phyloP scores from a whole-genome alignment of 2,888 invertebrate species.

The Cyclophora albipunctata region DNA sequence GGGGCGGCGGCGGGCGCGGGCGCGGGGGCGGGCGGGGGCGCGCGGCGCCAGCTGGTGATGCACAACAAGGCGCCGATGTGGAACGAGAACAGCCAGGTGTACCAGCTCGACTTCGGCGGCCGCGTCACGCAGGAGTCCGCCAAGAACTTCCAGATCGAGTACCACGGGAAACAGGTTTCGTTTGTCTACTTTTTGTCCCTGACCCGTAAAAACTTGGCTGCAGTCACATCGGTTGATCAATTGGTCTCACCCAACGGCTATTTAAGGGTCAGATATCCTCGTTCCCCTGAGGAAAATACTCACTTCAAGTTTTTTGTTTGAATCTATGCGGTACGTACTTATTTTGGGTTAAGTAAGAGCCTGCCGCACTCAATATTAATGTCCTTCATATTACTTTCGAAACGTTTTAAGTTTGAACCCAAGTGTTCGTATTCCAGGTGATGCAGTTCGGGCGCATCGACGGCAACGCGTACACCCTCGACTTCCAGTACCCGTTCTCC shows the following conservation, averaged over 20 bases:
- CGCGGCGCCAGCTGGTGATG: slow-evolving; percentile 90
- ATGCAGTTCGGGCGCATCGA: slow-evolving; percentile 99
- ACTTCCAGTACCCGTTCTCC: slow-evolving; percentile 99
- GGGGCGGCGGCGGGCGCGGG: slow-evolving; percentile 9
- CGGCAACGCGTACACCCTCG: slow-evolving; percentile 98
- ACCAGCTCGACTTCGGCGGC: slow-evolving; percentile 99
- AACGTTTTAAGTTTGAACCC: not conserved
- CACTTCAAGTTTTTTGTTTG: too few species aligned
- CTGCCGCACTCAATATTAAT: too few species aligned
- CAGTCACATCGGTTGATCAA: too few species aligned
- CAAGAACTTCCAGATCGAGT: slow-evolving; percentile 99
- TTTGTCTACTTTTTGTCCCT: not conserved
- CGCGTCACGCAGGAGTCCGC: slow-evolving; percentile 99
- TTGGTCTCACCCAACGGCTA: too few species aligned
- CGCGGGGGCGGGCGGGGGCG: slow-evolving; percentile 19
- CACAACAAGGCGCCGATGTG: slow-evolving; percentile 98
- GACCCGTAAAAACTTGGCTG: too few species aligned
- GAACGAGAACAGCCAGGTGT: slow-evolving; percentile 99
- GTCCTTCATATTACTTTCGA: too few species aligned
- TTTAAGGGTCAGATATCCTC: too few species aligned
- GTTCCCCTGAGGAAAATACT: too few species aligned
- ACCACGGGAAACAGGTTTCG: slow-evolving; percentile 93
- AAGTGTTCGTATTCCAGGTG: slow-evolving; percentile 78
- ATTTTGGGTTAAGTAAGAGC: too few species aligned
- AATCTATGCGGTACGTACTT: too few species aligned